Evolutionary conservation across 2,113 vertebrate genomes (phyloP).

Genomic region (Psilopogon haemacephalus): DNA sequence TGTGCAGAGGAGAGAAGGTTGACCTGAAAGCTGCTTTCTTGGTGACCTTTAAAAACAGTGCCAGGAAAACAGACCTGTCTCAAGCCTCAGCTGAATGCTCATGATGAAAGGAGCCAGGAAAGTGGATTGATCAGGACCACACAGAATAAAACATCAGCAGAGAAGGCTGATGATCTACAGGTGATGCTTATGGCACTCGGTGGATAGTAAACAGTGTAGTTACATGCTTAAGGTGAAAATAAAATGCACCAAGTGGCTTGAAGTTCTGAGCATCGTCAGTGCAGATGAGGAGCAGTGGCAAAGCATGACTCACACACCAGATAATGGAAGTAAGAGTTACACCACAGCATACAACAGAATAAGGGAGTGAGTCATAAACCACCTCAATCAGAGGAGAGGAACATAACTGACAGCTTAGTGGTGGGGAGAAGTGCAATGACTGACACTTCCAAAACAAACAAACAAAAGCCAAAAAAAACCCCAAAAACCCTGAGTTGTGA

Average conservation of each 20-base stretch:
- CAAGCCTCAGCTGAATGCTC: not conserved
- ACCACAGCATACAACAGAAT: not conserved
- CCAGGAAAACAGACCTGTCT: not conserved
- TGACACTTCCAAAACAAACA: not conserved
- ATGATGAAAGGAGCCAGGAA: not conserved
- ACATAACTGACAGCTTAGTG: not conserved
- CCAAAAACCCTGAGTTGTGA: not conserved
- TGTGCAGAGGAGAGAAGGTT: not conserved
- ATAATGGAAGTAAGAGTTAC: constrained; percentile 65
- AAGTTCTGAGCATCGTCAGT: constrained; percentile 12
- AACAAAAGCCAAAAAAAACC: not conserved
- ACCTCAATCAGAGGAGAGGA: constrained; percentile 8
- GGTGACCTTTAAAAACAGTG: not conserved
- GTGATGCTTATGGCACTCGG: not conserved
- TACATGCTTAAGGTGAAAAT: constrained; percentile 19
- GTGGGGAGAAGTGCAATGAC: not conserved
- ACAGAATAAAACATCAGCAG: not conserved
- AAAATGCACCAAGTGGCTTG: not conserved
- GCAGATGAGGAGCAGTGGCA: not conserved
- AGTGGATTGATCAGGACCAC: not conserved
- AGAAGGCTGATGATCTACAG: not conserved
- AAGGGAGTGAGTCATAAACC: constrained; percentile 34
- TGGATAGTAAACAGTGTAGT: not conserved
- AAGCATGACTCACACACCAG: constrained; percentile 45
- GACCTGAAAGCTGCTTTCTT: not conserved